These are phyloP conservation scores for Calyptomena viridis DNA, from an alignment of 2,113 vertebrate genomes.

Conservation along the genomic window DNA sequence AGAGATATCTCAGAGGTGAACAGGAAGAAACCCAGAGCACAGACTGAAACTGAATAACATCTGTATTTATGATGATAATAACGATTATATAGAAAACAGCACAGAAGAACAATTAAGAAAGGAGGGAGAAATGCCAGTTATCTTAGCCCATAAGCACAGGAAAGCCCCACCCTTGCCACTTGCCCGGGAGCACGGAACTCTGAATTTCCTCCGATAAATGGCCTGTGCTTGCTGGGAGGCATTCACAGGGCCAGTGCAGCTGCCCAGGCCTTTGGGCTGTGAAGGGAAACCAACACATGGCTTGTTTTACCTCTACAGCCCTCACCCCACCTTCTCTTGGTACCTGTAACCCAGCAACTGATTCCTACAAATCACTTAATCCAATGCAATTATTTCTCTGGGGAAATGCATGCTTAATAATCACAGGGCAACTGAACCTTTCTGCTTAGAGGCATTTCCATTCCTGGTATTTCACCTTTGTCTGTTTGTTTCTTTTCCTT, in stretches of 20 bases:
- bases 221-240: background rate
- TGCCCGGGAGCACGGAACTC: conserved; percentile 8
- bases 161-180: conserved; percentile 50
- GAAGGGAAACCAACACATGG: background rate
- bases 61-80: conserved; percentile 61
- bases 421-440: background rate
- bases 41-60: background rate
- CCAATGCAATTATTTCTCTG: conserved; percentile 11
- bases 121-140: conserved; percentile 37
- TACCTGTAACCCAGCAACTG: conserved; percentile 43
- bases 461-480: background rate
- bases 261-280: background rate
- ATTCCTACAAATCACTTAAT: conserved; percentile 36
- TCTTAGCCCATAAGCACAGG: conserved; percentile 29
- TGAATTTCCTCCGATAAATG: background rate
- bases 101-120: conserved; percentile 42
- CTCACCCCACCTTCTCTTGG: background rate
- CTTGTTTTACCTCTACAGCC: background rate
- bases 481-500: background rate
- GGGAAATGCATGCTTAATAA: background rate
- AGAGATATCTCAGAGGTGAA: conserved; percentile 21
- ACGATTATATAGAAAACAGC: conserved; percentile 18
- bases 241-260: background rate
- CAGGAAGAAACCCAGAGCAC: conserved; percentile 29
- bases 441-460: background rate